Evolutionary conservation across 2,888 invertebrate species (phyloP), one percentile per base, ranked within the genome.

Genomic region (Amblyjoppa fuscipennis): DNA sequence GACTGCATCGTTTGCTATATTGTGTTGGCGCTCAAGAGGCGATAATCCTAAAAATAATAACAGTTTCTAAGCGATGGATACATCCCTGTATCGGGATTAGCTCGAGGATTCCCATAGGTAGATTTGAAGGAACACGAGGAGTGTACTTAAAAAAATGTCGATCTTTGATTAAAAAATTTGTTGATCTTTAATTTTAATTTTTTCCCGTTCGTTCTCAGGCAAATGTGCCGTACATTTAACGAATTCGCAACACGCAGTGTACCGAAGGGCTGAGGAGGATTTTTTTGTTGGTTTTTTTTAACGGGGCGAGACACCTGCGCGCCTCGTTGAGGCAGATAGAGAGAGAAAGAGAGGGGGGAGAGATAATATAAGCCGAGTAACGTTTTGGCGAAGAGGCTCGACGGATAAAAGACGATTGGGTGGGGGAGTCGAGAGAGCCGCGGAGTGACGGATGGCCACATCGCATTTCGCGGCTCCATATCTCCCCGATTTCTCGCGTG

Each of bases 391-490:
- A 11, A 31, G 61, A 61, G 61, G 61, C 51, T 71, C 66, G 66
- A 76, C 79, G 83, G 66, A 83, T 87, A 86, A 76, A 81, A 77
- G 76, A 38, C 69, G 76, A 64, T 13, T 45, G 81, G 45, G 28
- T 77, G 87, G 90, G 90, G 80, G 87, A 16, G 90, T 90, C 70
- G 71, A 53, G 81, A 80, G 83, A n/a, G 64, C 64, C 75, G 66
- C 75, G 87, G 90, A 92, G 93, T 93, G 93, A 94, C 93, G 93
- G 93, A 94, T 94, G 93, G 91, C 93, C 92, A 92, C 93, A 93
- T 93, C 92, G 93, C 93, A 93, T 93, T 93, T 93, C 92, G 93
- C 92, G 92, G 92, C 92, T 93, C 92, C 92, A 92, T 92, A 93
- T 93, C 93, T 93, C 91, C 91, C 91, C 93, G 92, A 94, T 93